Conservation (phyloP, 2,888 invertebrate species). For the Tridacna crocea region DNA sequence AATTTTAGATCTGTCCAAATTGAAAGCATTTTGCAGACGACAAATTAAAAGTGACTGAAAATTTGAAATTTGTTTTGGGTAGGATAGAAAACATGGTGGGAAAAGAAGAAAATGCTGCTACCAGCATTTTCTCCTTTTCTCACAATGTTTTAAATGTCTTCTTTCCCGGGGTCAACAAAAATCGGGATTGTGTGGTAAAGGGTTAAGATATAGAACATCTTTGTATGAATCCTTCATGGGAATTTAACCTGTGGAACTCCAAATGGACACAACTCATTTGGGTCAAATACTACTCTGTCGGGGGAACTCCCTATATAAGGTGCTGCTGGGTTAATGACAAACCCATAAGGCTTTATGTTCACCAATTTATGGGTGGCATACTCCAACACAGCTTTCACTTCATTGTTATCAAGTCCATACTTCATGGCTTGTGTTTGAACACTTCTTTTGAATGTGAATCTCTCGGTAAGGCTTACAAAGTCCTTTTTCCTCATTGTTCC, state of each 20-base stretch:
- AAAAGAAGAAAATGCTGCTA: no score
- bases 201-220: slow-evolving; percentile 14
- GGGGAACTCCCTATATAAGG: slow-evolving; percentile 19
- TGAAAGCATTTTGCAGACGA: no score
- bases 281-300: slow-evolving; percentile 24
- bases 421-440: slow-evolving; percentile 26
- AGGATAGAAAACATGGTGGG: no score
- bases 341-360: slow-evolving; percentile 9
- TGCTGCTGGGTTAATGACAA: slow-evolving; percentile 4
- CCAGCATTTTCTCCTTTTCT: no score
- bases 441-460: slow-evolving; percentile 12
- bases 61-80: no score
- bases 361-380: slow-evolving; percentile 22
- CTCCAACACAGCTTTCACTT: slow-evolving; percentile 22
- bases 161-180: no score
- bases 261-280: slow-evolving; percentile 19
- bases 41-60: no score
- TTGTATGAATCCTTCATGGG: slow-evolving; percentile 20
- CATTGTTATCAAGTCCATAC: slow-evolving; percentile 23
- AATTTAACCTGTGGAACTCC: slow-evolving; percentile 28
- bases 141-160: no score
- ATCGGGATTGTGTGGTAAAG: no score
- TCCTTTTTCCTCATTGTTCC: slow-evolving; percentile 25
- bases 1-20: no score
- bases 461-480: slow-evolving; percentile 16